phyloP scores from a whole-genome alignment of 2,797 vertebrate genomes.

The Mycteria americana region DNA sequence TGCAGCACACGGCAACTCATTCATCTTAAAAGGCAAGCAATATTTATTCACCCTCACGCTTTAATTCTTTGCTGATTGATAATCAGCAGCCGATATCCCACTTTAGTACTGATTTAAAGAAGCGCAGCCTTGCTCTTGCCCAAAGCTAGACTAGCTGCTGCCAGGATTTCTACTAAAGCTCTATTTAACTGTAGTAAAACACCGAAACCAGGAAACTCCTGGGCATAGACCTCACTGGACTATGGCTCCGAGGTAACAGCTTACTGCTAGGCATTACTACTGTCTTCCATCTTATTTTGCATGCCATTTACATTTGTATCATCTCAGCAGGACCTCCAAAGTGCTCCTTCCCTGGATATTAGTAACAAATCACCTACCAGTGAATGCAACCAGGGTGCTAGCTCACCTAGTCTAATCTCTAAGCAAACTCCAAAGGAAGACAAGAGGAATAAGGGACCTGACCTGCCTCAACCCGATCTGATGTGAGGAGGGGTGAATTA shows the following conservation, averaged over 20 bases:
- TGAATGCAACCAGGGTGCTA: not conserved
- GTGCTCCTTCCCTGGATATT: not conserved
- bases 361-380: not conserved
- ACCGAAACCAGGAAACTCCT: not conserved
- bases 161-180: not conserved
- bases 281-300: not conserved
- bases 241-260: not conserved
- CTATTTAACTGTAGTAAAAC: not conserved
- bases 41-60: not conserved
- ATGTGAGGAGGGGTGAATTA: accelerated
- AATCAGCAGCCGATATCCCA: not conserved
- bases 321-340: not conserved
- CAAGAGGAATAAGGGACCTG: not conserved
- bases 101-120: not conserved
- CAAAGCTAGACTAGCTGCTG: not conserved
- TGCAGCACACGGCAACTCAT: not conserved
- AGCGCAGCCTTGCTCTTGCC: not conserved
- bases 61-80: not conserved
- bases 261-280: not conserved
- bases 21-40: not conserved
- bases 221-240: not conserved
- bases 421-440: not conserved
- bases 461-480: not conserved
- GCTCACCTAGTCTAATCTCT: not conserved
- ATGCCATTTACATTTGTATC: not conserved